Conservation (phyloP, 2,797 vertebrate species). For the Danio albolineatus region DNA sequence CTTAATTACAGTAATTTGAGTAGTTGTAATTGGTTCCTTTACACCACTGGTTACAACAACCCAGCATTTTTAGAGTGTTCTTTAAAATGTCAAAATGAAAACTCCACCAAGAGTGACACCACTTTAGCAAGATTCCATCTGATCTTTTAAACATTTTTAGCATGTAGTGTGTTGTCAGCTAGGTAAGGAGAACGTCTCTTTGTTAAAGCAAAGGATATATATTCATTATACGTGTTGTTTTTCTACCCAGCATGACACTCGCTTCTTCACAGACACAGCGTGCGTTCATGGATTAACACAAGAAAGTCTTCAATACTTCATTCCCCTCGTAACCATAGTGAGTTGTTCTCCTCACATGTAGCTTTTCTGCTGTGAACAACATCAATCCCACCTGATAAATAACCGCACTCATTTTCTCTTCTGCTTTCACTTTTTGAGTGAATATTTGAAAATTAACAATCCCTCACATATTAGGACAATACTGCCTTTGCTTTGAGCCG, state of each 20-base stretch:
- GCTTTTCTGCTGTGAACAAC: conserved; percentile 40
- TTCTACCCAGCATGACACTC: neutral
- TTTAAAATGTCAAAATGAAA: too few relatives aligned
- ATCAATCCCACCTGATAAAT: conserved; percentile 56
- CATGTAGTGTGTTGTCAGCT: neutral
- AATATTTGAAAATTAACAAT: conserved; percentile 58
- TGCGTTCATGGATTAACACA: conserved; percentile 9
- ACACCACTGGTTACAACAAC: too few relatives aligned
- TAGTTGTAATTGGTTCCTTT: too few relatives aligned
- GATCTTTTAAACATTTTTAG: neutral
- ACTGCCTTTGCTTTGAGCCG: conserved; percentile 35
- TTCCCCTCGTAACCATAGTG: conserved; percentile 23
- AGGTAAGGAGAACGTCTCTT: neutral
- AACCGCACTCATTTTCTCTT: conserved; percentile 27
- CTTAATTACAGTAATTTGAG: too few relatives aligned
- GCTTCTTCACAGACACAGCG: conserved; percentile 11
- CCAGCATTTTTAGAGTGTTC: too few relatives aligned
- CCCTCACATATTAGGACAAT: conserved; percentile 42
- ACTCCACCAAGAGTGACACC: too few relatives aligned
- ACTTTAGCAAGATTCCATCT: neutral
- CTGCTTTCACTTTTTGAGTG: conserved; percentile 45
- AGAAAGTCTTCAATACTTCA: conserved; percentile 18
- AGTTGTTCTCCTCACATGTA: conserved; percentile 10
- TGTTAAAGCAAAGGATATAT: conserved; percentile 20
- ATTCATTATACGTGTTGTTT: conserved; percentile 13